Base-by-base conservation (phyloP, 2,113 vertebrate species). In the Cynocephalus volans region DNA sequence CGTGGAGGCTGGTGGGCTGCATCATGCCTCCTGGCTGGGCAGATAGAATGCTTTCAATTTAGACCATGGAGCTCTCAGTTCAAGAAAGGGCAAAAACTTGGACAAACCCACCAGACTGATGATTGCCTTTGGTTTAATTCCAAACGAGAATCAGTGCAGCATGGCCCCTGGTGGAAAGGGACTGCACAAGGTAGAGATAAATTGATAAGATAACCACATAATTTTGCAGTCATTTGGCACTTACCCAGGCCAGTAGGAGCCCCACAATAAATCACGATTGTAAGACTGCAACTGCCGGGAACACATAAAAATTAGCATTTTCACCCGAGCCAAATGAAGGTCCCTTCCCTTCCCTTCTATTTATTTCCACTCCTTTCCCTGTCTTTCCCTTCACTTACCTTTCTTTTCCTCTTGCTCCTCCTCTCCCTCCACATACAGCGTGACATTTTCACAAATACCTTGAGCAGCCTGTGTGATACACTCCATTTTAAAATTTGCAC, bases 81-180 rank as follows among this genome's bases (percentile, higher is more conserved):
- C 69, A 83, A 69, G 70, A 86, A 80, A 96, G 31, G 33, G 54
- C 67, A 87, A 79, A 93, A 19, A 41, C 89, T 85, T 95, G 84
- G 31, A 75, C 24, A 64, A 81, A 73, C 41, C 14, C 33, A 50
- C 67, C n/a, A 77, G 65, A 79, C 28, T 70, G n/a, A 88, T 81
- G 93, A 98, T 88, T 2, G 17, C 45, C 58, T 77, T 86, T 91
- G 83, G 77, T 87, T 92, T 64, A 80, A 88, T 91, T 95, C 81
- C 90, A 96, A 91, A 64, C 87, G 88, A 88, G 76, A 95, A 81
- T 87, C 75, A 54, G 52, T 93, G 48, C 21, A 60, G 70, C 23
- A 23, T 52, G 70, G 62, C 75, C 70, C 48, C 70, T 93, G 76
- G 84, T 84, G 54, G 80, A 84, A 79, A 62, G 56, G 60, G 52